phyloP scores from a whole-genome alignment of 2,888 invertebrate species.

The Cyclophora albipunctata region DNA sequence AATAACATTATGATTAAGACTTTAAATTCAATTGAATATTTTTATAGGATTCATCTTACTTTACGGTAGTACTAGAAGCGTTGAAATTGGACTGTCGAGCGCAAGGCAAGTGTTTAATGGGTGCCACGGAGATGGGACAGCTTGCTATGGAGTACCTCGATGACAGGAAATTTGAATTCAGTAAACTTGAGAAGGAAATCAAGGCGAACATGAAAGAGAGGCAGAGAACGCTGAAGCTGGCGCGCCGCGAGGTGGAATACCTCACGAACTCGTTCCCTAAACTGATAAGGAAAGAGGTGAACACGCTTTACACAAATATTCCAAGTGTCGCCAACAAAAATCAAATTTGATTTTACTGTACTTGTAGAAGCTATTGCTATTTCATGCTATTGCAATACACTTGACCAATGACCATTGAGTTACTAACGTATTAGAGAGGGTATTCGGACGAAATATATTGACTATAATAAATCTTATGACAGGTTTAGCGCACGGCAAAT shows the following conservation, averaged over 20 bases:
- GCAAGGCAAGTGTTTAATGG: conserved; percentile 78
- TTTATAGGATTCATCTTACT: conserved; percentile 77
- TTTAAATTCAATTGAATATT: background rate
- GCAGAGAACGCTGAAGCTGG: conserved; percentile 70
- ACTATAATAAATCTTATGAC: no score
- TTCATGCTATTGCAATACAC: no score
- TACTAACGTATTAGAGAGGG: no score
- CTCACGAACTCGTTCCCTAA: conserved; percentile 61
- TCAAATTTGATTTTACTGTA: no score
- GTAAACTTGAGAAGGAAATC: conserved; percentile 73
- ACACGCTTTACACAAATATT: conserved; percentile 2
- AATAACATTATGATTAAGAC: no score
- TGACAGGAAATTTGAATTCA: conserved; percentile 77
- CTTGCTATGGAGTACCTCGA: conserved; percentile 80
- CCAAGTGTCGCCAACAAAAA: background rate
- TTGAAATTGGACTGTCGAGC: conserved; percentile 74
- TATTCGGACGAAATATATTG: no score
- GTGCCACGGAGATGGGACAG: conserved; percentile 79
- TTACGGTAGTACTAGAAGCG: conserved; percentile 76
- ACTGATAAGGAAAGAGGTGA: conserved; percentile 63
- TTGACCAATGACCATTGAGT: no score
- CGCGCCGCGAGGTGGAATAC: conserved; percentile 60
- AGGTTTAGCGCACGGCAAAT: no score
- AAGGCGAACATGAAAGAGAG: conserved; percentile 78
- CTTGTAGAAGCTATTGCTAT: no score